Evolutionary conservation across 2,888 invertebrate genomes (phyloP), one percentile per base, ranked within the genome.

Genomic region (Harpalus rufipes): DNA sequence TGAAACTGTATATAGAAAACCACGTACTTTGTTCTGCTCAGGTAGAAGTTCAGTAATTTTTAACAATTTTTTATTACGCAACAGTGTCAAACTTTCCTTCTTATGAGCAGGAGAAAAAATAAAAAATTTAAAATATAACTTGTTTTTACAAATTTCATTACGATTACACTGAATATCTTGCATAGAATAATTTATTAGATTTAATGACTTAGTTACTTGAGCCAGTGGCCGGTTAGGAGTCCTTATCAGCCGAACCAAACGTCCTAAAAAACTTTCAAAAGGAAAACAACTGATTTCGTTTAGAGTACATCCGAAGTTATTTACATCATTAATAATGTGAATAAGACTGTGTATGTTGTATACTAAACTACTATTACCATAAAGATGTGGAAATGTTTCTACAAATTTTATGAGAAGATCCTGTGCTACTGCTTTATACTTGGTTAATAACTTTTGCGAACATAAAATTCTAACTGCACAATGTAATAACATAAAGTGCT

Each of bases 261-360:
- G 44, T 1, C 44, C 44, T 44, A 44, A 44, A 44, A 44, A 44
- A 44, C 44, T 44, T 44, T 44, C 44, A 44, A 7, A 44, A 44
- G 44, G 44, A 10, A 44, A 44, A 44, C 44, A 44, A 44, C 44
- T 44, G 44, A 44, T 44, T 44, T 44, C 44, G 6, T 44, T 44
- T 44, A 44, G 44, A 44, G 44, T 44, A 44, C 44, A 44, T 44
- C 44, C 44, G 44, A 44, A 44, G 44, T 44, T 44, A 44, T 44
- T 44, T 44, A 44, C 44, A 10, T 44, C 44, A 44, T 44, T 7
- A 44, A 44, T 44, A 44, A 44, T 44, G 58, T 58, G 58, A 16
- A 58, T 58, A 58, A 58, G 58, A 16, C 16, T 58, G 58, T 58
- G 58, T 58, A 58, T 14, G 16, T 58, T 58, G 58, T 58, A 58